phyloP scores from a whole-genome alignment of 23 tunicate genomes.

The Halocynthia roretzi region DNA sequence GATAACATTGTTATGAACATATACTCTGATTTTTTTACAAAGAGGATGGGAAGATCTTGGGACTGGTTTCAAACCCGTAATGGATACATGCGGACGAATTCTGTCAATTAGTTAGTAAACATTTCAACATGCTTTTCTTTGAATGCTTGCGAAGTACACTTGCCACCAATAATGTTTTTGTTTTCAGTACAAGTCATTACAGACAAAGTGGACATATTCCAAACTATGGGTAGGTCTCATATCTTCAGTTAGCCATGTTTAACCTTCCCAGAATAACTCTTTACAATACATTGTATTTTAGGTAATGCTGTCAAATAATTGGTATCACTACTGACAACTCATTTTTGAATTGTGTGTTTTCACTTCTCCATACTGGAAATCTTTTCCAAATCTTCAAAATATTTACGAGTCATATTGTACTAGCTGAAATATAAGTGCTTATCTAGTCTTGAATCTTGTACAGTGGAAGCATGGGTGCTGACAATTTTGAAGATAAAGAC shows the following conservation, averaged over 20 bases:
- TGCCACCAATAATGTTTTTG: not conserved
- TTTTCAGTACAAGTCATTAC: slow-evolving; percentile 88
- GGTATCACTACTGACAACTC: no score
- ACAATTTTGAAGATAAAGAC: slow-evolving; percentile 82
- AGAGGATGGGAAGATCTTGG: slow-evolving; percentile 87
- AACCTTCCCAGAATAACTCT: no score
- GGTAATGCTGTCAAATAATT: no score
- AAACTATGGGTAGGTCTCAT: slow-evolving; percentile 50
- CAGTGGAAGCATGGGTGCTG: slow-evolving; percentile 84
- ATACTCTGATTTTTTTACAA: slow-evolving; percentile 9
- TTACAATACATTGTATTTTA: no score
- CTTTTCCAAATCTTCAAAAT: no score
- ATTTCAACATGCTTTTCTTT: not conserved
- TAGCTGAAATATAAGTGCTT: no score
- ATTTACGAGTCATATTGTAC: no score
- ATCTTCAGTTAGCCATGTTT: not conserved
- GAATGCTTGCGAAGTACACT: not conserved
- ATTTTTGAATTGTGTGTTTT: no score
- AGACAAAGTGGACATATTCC: slow-evolving; percentile 80
- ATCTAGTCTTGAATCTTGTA: not conserved
- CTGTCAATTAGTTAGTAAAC: slow-evolving; percentile 58
- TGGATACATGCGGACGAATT: slow-evolving; percentile 48
- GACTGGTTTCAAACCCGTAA: slow-evolving; percentile 81
- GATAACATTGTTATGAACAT: not conserved
- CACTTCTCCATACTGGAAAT: no score